Evolutionary conservation across 2,888 invertebrate species (phyloP), one percentile per base, ranked within the genome.

Genomic region (Callyntrura sp.): DNA sequence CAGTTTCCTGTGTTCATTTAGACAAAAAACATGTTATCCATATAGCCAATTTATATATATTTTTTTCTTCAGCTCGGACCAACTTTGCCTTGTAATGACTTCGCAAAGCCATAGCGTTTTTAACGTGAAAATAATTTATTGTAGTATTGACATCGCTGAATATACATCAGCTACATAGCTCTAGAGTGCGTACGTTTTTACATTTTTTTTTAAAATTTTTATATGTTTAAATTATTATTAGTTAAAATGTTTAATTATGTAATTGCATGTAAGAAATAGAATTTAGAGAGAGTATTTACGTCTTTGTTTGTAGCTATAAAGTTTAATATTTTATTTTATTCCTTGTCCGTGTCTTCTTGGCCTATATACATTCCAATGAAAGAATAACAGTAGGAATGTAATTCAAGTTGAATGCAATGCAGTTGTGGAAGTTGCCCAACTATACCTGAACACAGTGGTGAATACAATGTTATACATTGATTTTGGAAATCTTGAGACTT

Each of bases 301-400:
- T 86, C 43, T 62, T 45, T 62, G 23, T 62, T 48, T 65, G 82
- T 89, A 83, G 78, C 60, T 73, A 28, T 65, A 35, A 48, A 43
- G 81, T 35, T 55, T 79, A n/a, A n/a, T 62, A 81, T 25, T 57
- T 84, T 20, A 55, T 90, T 82, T 68, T 76, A 35, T 78, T 88
- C 85, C 88, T 91, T 92, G 92, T 92, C 92, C 92, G 92, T 92
- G 92, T 92, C 92, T 92, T 92, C 92, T 90, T 84, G 90, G 90
- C 90, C 90, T 86, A 90, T 35, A 83, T 25, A 86, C 82, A 62
- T 79, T 83, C 51, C 48, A 83, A 51, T 55, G 82, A 86, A 35
- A 85, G 76, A 85, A 81, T 35, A 6, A 35, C 2, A 76, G 60
- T 23, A 76, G 43, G 45, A 55, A 68, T 81, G 43, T 65, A 45